Base-by-base conservation (phyloP, 2,797 vertebrate genomes). In the Chelidonichthys spinosus region DNA sequence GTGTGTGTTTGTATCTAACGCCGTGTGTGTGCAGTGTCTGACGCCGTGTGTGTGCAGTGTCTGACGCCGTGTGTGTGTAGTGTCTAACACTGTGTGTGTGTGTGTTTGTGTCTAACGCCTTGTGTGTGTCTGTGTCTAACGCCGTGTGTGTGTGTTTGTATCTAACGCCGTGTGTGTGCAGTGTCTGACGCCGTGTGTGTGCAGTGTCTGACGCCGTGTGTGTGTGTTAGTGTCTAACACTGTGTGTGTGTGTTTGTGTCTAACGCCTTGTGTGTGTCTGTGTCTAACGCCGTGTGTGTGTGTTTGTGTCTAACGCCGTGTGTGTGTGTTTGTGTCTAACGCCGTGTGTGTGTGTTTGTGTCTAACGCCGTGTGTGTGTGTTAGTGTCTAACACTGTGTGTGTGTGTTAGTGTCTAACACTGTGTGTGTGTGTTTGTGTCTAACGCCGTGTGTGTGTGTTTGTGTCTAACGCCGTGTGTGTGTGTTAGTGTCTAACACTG, bases 211-310 rank as follows among this genome's bases (percentile, higher is more conserved):
- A 25, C 25, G 25, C 25, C 2, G 58, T 75, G 68, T 74, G 63
- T 71, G 66, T 68, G 37, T 71, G 55, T 82, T 78, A 98, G 97
- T 67, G 92, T 98, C 25, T 25, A 2, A 25, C 25, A 2, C 2
- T 2, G 55, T 74, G 62, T 76, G 65, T 76, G 61, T 66, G 35
- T 63, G 52, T n/a, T 79, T 98, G 97, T 67, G 25, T 25, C 1
- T 25, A 2, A 25, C 25, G 25, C n/a, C n/a, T 50, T 74, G n/a
- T n/a, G n/a, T 53, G 63, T 64, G 47, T 69, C 56, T 76, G 65
- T 76, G 61, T 65, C 25, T 63, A 47, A 77, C n/a, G n/a, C 25
- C 25, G 53, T 78, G 52, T 79, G 17, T 76, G n/a, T n/a, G n/a
- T n/a, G n/a, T n/a, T n/a, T n/a, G n/a, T n/a, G n/a, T n/a, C n/a